These are phyloP conservation scores for Leptoclinus maculatus DNA, from an alignment of 2,797 vertebrate genomes.

Conservation along the genomic window DNA sequence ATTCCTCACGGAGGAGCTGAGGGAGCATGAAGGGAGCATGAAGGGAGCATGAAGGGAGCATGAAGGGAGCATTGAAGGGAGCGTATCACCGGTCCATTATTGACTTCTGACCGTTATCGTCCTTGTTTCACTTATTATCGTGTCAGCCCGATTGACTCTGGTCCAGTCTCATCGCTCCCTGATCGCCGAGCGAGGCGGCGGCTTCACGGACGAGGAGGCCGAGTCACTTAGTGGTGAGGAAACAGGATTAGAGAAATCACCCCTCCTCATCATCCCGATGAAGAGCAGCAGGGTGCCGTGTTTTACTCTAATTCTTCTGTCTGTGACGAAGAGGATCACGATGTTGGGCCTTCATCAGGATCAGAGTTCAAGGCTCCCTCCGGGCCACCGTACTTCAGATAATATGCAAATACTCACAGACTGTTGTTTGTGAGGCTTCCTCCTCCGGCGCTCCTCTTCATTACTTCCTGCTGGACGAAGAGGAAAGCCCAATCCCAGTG, in stretches of 20 bases:
- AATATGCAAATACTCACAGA: conserved; percentile 21
- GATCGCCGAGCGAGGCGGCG: not conserved
- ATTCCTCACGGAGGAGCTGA: too few species aligned
- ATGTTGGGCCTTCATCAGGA: conserved; percentile 25
- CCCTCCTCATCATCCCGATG: conserved; percentile 24
- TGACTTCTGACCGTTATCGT: conserved; percentile 51
- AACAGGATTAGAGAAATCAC: conserved; percentile 23
- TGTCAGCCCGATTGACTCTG: conserved; percentile 31
- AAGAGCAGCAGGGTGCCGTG: conserved; percentile 16
- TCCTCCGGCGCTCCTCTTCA: conserved; percentile 11
- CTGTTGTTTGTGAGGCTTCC: conserved; percentile 1
- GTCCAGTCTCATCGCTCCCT: conserved; percentile 9
- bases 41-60: too few species aligned
- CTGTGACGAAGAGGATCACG: conserved; percentile 37
- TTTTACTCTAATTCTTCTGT: conserved; percentile 45
- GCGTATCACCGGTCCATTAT: too few species aligned
- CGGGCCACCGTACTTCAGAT: conserved; percentile 20
- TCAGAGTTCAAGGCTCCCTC: conserved; percentile 15
- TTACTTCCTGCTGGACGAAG: conserved; percentile 20
- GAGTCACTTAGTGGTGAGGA: conserved; percentile 8
- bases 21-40: too few species aligned
- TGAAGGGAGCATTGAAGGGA: too few species aligned
- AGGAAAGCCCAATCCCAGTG: too few species aligned
- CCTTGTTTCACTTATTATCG: conserved; percentile 26
- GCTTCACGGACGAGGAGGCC: not conserved